Conservation (phyloP, 2,888 invertebrate genomes). For the Endotricha flammealis region DNA sequence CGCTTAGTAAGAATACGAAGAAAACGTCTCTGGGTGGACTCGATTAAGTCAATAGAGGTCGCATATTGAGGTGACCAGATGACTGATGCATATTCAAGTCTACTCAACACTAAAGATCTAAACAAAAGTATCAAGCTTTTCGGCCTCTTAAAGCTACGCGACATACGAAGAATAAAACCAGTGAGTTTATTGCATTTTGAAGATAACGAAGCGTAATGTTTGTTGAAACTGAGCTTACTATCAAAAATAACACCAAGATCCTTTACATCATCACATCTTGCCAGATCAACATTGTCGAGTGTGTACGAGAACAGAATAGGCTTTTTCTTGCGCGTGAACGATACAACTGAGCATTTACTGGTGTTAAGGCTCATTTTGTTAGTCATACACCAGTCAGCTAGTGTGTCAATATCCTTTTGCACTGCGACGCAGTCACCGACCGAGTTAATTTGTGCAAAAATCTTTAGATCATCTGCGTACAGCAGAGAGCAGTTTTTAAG, state of each 20-base stretch:
- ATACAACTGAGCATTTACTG: not conserved
- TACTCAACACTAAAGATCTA: not conserved
- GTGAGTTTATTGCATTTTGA: not conserved
- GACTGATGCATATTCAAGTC: not conserved
- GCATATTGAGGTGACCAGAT: not conserved
- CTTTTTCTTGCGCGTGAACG: not conserved
- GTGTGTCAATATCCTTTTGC: not conserved
- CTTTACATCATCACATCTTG: not conserved
- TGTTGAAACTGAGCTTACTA: not conserved
- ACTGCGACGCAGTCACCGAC: not conserved
- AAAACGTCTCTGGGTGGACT: not conserved
- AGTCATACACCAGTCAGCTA: not conserved
- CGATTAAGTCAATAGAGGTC: not conserved
- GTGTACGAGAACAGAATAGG: not conserved
- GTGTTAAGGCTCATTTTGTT: not conserved
- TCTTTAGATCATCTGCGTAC: conserved; percentile 4
- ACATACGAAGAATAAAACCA: not conserved
- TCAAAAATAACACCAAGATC: not conserved
- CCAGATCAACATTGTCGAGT: not conserved
- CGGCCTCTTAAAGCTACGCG: not conserved
- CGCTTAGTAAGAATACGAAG: not conserved
- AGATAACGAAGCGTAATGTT: not conserved
- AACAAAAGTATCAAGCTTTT: not conserved
- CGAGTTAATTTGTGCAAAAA: not conserved
- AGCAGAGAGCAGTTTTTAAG: not conserved